Percentiles rank a stretch among this genome's conserved stretches.
phyloP scores from a whole-genome alignment of 2,113 vertebrate species.

The Chaenocephalus aceratus region DNA sequence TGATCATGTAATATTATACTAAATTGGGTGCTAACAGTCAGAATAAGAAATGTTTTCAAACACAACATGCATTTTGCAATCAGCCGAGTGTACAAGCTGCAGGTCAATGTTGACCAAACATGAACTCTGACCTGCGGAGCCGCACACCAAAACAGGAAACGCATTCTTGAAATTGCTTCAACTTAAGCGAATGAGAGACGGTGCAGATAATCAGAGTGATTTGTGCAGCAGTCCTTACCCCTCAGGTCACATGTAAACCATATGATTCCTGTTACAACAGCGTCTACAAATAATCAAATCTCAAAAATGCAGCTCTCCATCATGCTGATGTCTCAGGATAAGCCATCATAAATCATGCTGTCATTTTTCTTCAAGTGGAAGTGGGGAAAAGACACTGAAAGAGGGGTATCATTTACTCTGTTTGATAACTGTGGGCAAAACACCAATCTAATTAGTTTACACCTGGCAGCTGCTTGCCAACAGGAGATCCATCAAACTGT shows the following conservation, averaged over 20 bases:
- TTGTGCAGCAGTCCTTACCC: background rate
- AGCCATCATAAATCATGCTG: conserved; percentile 39
- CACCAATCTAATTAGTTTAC: conserved; percentile 78
- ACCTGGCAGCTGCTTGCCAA: conserved; percentile 57
- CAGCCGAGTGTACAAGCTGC: background rate
- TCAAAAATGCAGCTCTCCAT: background rate
- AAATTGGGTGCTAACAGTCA: background rate
- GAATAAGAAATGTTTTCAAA: background rate
- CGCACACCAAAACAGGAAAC: background rate
- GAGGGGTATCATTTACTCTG: conserved; percentile 50
- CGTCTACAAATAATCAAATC: background rate
- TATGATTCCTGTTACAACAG: background rate
- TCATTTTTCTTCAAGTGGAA: conserved; percentile 58
- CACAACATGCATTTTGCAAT: background rate
- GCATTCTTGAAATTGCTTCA: background rate
- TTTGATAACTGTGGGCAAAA: conserved; percentile 60
- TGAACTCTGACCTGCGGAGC: background rate
- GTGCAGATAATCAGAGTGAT: background rate
- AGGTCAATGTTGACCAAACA: background rate
- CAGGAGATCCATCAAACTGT: conserved; percentile 55
- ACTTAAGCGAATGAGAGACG: background rate
- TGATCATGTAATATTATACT: background rate
- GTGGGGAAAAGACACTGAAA: conserved; percentile 8
- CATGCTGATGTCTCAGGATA: conserved; percentile 25
- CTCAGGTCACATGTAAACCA: background rate